Percentiles rank a stretch among this genome's conserved stretches.
Evolutionary conservation across 1,140 invertebrate species (phyloP).

Genomic region (Trachymyrmex septentrionalis): DNA sequence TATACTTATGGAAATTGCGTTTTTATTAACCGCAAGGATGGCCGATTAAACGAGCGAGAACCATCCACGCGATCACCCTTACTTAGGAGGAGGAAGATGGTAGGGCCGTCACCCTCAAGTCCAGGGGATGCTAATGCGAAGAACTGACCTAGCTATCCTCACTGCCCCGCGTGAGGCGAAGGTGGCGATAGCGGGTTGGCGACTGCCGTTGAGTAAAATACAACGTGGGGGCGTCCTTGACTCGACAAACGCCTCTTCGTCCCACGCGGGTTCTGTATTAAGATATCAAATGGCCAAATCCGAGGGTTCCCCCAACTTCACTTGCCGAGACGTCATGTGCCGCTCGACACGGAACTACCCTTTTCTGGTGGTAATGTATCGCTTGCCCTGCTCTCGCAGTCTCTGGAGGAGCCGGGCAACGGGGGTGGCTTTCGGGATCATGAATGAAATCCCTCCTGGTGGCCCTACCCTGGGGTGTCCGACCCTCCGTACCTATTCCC

Average conservation of each 20-base stretch:
- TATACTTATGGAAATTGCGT: background rate
- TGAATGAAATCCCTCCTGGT: slow-evolving; percentile 86
- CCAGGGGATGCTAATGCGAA: slow-evolving; percentile 61
- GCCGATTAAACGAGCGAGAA: slow-evolving; percentile 11
- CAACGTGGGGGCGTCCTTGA: slow-evolving; percentile 71
- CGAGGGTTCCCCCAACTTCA: slow-evolving; percentile 74
- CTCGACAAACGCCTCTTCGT: slow-evolving; percentile 49
- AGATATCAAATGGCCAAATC: slow-evolving; percentile 86
- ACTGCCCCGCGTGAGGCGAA: slow-evolving; percentile 50
- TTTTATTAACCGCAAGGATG: background rate
- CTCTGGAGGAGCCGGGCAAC: slow-evolving; percentile 72
- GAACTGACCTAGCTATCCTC: slow-evolving; percentile 73
- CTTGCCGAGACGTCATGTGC: slow-evolving; percentile 77
- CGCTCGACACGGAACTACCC: slow-evolving; percentile 78
- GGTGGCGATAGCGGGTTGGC: slow-evolving; percentile 46
- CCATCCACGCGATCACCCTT: slow-evolving; percentile 14
- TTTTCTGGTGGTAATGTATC: slow-evolving; percentile 82
- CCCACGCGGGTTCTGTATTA: slow-evolving; percentile 74
- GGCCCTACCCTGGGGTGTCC: slow-evolving; percentile 80
- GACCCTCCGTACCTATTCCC: slow-evolving; percentile 82
- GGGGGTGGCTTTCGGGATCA: slow-evolving; percentile 80
- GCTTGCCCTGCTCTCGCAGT: slow-evolving; percentile 77
- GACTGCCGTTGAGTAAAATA: slow-evolving; percentile 70
- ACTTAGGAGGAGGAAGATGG: background rate
- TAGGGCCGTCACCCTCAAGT: slow-evolving; percentile 61